Percentiles rank a stretch among this genome's conserved stretches.
These are phyloP conservation scores for Parazoanthus darwini DNA, from an alignment of 92 coral and sea anemone species.

Conservation along the genomic window DNA sequence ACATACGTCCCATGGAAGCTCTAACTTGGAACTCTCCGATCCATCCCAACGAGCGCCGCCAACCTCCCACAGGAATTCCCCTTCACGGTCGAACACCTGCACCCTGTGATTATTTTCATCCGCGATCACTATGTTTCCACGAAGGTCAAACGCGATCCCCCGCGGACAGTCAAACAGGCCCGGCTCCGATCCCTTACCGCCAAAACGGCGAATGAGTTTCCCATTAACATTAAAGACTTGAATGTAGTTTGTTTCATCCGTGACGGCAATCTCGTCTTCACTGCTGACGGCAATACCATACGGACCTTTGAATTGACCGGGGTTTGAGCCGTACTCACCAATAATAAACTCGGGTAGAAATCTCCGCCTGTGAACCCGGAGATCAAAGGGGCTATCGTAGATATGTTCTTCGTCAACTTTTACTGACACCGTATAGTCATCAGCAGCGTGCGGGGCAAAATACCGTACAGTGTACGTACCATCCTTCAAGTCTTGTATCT, in stretches of 20 bases:
- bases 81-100: constrained; percentile 40
- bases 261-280: constrained; percentile 26
- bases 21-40: background rate
- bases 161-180: constrained; percentile 51
- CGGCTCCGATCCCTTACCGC: constrained; percentile 23
- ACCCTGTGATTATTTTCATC: constrained; percentile 43
- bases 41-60: background rate
- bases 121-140: constrained; percentile 45
- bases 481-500: constrained; percentile 20
- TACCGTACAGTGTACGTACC: constrained; percentile 36
- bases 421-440: constrained; percentile 15
- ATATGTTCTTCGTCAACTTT: constrained; percentile 38
- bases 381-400: constrained; percentile 29
- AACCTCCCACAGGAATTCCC: constrained; percentile 40
- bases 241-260: constrained; percentile 18
- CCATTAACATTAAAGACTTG: constrained; percentile 31
- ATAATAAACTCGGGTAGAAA: constrained; percentile 25
- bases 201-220: constrained; percentile 27
- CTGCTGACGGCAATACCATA: constrained; percentile 23
- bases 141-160: constrained; percentile 26
- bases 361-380: constrained; percentile 38
- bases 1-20: constrained; percentile 33
- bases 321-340: constrained; percentile 36
- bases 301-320: constrained; percentile 37
- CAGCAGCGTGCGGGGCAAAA: constrained; percentile 15